Evolutionary conservation across 2,888 invertebrate genomes (phyloP).

Genomic region (Pristionchus exspectatus): DNA sequence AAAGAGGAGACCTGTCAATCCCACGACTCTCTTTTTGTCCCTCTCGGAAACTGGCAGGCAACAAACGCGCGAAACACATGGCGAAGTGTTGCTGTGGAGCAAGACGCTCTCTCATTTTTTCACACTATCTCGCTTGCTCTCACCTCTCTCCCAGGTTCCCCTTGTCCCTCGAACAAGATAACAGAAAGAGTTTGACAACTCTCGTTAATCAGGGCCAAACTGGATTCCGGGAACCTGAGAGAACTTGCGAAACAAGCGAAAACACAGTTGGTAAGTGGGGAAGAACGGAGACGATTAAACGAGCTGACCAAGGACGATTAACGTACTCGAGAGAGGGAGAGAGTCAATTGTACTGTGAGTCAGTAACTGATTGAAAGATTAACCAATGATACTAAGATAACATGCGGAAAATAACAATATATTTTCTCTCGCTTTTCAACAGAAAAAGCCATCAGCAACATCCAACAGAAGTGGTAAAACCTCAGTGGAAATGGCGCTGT

Average conservation of each 20-base stretch:
- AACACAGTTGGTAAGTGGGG: neutral
- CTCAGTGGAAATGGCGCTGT: neutral
- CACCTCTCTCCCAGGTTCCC: neutral
- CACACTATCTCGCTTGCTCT: neutral
- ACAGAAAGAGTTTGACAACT: neutral
- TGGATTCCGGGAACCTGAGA: neutral
- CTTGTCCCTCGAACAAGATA: neutral
- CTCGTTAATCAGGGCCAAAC: neutral
- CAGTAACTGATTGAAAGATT: neutral
- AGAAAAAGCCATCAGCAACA: too few relatives aligned
- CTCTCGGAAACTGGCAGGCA: neutral
- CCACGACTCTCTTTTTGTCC: neutral
- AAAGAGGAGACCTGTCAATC: conserved; percentile 36
- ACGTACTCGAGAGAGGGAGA: conserved; percentile 6
- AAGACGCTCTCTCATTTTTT: neutral
- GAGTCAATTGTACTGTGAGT: neutral
- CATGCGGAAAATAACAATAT: too few relatives aligned
- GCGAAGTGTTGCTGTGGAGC: neutral
- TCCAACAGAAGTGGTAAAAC: too few relatives aligned
- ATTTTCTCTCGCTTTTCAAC: too few relatives aligned
- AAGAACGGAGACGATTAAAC: neutral
- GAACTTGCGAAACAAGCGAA: neutral
- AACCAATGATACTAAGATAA: neutral
- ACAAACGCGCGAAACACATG: conserved; percentile 36
- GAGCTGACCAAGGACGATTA: neutral